phyloP scores from a whole-genome alignment of 2,113 vertebrate species.

The Pelvicachromis taeniatus region DNA sequence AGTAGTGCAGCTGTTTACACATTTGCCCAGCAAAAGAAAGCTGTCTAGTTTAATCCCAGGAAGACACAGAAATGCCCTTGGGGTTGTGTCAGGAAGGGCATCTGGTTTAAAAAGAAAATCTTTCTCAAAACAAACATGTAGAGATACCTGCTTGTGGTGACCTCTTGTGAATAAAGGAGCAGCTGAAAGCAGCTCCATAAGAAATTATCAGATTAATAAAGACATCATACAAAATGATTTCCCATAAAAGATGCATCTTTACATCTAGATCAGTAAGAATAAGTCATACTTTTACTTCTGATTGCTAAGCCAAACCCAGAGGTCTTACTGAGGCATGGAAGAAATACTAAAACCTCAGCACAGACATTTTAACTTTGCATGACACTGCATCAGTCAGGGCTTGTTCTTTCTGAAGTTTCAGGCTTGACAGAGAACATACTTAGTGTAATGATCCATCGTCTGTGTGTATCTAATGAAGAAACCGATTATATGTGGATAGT shows the following conservation, averaged over 20 bases:
- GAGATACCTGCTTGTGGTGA: not conserved
- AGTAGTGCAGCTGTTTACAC: not conserved
- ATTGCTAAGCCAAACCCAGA: not conserved
- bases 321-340: not conserved
- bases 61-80: not conserved
- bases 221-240: not conserved
- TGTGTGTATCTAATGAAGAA: slow-evolving; percentile 56
- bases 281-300: not conserved
- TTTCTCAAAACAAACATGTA: not conserved
- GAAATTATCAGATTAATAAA: not conserved
- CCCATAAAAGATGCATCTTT: not conserved
- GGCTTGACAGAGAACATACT: slow-evolving; percentile 29
- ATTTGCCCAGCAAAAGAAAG: not conserved
- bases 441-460: slow-evolving; percentile 60
- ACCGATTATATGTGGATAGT: slow-evolving; percentile 38
- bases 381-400: not conserved
- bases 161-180: not conserved
- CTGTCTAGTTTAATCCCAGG: not conserved
- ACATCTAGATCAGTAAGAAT: not conserved
- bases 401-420: slow-evolving; percentile 33
- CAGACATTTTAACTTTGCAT: slow-evolving; percentile 1
- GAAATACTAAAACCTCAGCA: not conserved
- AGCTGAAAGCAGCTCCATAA: not conserved
- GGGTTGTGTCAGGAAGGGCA: not conserved
- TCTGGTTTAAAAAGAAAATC: not conserved